Evolutionary conservation across 2,888 invertebrate genomes (phyloP).

Genomic region (Mesoligia furuncula): DNA sequence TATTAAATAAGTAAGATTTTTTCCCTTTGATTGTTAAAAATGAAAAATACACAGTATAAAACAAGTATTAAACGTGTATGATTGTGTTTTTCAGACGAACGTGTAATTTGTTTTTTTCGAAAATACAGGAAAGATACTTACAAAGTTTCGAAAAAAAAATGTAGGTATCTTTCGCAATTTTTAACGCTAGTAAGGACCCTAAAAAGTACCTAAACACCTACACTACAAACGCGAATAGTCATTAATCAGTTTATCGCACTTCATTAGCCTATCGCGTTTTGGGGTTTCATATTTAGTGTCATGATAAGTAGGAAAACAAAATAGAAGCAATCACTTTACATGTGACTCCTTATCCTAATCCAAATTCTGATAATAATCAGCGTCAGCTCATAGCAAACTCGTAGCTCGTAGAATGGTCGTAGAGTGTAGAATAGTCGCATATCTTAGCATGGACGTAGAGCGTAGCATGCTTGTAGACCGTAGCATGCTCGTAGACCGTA

Average conservation of each 20-base stretch:
- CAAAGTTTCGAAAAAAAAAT: no score
- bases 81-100: no score
- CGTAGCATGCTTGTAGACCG: background rate
- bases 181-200: background rate
- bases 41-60: no score
- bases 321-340: background rate
- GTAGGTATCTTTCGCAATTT: no score
- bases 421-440: background rate
- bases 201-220: background rate
- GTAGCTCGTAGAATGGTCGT: background rate
- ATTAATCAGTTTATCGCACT: background rate
- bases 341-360: background rate
- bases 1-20: no score
- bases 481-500: no score
- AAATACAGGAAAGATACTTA: no score
- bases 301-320: background rate
- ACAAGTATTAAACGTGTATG: no score
- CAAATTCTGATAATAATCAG: background rate
- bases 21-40: no score
- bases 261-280: background rate
- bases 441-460: background rate
- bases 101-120: no score
- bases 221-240: background rate
- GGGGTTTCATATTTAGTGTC: background rate
- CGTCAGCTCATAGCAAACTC: background rate